phyloP scores from a whole-genome alignment of 1,140 invertebrate genomes.

The Ostrea denselamellosa region DNA sequence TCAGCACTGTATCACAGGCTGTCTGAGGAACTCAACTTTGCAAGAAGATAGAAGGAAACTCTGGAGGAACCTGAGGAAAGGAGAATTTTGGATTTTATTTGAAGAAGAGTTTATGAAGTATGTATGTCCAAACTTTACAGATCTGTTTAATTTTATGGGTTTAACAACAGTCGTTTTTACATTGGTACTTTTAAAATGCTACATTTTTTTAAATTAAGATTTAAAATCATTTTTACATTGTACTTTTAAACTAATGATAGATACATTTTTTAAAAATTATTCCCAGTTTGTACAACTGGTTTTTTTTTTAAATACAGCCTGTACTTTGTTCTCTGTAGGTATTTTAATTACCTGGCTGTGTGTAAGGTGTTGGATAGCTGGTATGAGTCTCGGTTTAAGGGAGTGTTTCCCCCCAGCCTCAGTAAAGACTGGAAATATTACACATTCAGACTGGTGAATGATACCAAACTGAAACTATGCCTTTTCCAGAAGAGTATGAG shows the following conservation, averaged over 20 bases:
- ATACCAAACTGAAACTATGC: constrained; percentile 17
- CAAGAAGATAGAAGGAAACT: not conserved
- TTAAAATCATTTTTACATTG: no score
- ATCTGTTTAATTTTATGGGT: not conserved
- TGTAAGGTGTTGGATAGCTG: not conserved
- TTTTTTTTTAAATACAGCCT: not conserved
- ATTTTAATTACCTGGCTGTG: not conserved
- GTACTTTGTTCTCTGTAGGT: not conserved
- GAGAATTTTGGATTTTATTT: constrained; percentile 28
- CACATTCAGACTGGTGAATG: not conserved
- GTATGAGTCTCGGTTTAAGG: constrained; percentile 13
- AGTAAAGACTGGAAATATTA: constrained; percentile 7
- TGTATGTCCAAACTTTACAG: not conserved
- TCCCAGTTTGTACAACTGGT: not conserved
- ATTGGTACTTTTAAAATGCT: not conserved
- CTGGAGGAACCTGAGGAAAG: not conserved
- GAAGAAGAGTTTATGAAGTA: constrained; percentile 21
- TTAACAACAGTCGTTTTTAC: not conserved
- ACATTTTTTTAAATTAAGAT: no score
- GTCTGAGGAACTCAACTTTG: not conserved
- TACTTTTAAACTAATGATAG: no score
- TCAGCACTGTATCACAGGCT: not conserved
- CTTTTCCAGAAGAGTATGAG: constrained; percentile 30
- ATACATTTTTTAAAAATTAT: not conserved
- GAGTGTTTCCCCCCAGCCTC: not conserved